Evolutionary conservation across 2,797 vertebrate genomes (phyloP).

Genomic region (Poeciliopsis infans): DNA sequence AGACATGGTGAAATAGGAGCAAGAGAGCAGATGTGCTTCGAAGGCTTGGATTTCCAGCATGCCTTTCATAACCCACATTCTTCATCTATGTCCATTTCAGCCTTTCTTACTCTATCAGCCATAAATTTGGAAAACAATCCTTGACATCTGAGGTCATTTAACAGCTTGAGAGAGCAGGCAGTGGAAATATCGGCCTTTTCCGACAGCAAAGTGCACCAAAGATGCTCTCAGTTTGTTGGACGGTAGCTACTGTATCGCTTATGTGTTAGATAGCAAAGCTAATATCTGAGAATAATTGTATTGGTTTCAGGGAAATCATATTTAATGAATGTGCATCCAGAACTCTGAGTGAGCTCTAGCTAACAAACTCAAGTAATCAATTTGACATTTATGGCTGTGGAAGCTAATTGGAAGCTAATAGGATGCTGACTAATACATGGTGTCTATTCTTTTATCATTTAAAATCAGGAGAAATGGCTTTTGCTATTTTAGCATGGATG

Average conservation of each 20-base stretch:
- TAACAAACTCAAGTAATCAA: background rate
- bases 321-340: background rate
- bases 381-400: background rate
- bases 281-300: background rate
- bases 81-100: conserved; percentile 59
- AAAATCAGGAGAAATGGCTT: background rate
- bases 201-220: conserved; percentile 5
- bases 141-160: conserved; percentile 17
- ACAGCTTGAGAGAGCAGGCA: conserved; percentile 19
- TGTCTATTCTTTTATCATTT: background rate
- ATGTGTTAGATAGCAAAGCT: conserved; percentile 5
- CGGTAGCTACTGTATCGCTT: conserved; percentile 4
- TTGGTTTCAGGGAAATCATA: background rate
- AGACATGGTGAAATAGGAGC: conserved; percentile 38
- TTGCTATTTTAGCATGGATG: background rate
- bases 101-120: conserved; percentile 56
- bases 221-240: background rate
- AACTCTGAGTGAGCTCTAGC: background rate
- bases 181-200: conserved; percentile 9
- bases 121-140: conserved; percentile 45
- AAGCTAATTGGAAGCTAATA: background rate
- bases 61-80: conserved; percentile 65
- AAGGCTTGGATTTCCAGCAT: conserved; percentile 67
- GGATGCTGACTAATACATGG: background rate
- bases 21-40: conserved; percentile 38